These are phyloP conservation scores for Tachyglossus aculeatus DNA, from an alignment of 2,797 vertebrate species.

Conservation along the genomic window DNA sequence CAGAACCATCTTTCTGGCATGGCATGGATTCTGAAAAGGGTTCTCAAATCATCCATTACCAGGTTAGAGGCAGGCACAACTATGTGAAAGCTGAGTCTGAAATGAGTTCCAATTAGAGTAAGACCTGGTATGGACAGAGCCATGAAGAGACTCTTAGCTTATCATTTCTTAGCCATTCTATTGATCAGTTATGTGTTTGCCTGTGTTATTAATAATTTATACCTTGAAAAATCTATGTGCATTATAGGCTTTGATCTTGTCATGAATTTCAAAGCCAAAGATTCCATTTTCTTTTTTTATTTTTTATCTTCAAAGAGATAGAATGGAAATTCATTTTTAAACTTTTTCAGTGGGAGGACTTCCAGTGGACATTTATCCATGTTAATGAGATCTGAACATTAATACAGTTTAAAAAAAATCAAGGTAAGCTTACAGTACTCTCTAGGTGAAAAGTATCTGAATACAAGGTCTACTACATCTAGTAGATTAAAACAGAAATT, in stretches of 20 bases:
- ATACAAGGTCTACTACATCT: conserved; percentile 72
- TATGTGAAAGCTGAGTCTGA: neutral
- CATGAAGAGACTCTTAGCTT: conserved; percentile 39
- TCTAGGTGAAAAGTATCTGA: conserved; percentile 71
- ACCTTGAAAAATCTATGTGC: conserved; percentile 78
- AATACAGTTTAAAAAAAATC: conserved; percentile 51
- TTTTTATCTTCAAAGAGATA: conserved; percentile 58
- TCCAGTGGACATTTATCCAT: conserved; percentile 43
- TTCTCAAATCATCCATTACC: too few relatives aligned
- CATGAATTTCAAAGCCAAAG: conserved; percentile 72
- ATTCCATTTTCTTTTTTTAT: conserved; percentile 59
- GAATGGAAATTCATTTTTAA: conserved; percentile 61
- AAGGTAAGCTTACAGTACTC: conserved; percentile 61
- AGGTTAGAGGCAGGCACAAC: too few relatives aligned
- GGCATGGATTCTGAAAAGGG: too few relatives aligned
- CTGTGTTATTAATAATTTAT: conserved; percentile 79
- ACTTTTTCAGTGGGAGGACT: conserved; percentile 38
- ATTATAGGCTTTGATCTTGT: conserved; percentile 80
- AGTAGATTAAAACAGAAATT: conserved; percentile 83
- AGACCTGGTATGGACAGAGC: conserved; percentile 39
- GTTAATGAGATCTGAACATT: conserved; percentile 60
- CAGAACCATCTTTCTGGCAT: too few relatives aligned
- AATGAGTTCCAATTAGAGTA: conserved; percentile 31
- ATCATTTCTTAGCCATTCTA: conserved; percentile 66
- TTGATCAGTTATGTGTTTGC: conserved; percentile 71